Base-by-base conservation (phyloP, 2,797 vertebrate genomes). In the Acrossocheilus fasciatus region DNA sequence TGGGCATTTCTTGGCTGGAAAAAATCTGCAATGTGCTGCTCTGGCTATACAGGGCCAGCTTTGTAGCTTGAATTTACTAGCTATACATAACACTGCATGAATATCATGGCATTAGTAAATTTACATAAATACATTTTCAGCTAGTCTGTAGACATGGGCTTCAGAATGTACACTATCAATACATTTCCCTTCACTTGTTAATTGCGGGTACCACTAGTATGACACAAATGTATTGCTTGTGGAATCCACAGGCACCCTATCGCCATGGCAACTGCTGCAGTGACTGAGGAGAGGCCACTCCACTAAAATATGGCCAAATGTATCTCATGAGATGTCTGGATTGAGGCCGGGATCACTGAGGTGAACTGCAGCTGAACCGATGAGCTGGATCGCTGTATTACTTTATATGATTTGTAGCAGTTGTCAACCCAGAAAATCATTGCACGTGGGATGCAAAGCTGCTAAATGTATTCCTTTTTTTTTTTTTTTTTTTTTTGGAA, bases 401-500 rank as follows among this genome's bases (percentile, higher is more conserved):
- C 77, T 88, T 84, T 82, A 64, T 66, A 73, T 78, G 79, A 78
- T 82, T 86, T 78, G 84, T 86, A 68, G 77, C 77, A 81, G 82
- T 80, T 84, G 77, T 78, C 78, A 85, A 36, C 78, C 52, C 41
- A 52, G 72, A 82, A 88, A 86, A 82, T 59, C 73, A 82, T 17
- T 45, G 70, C 77, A 79, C 47, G 59, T 18, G 4, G 77, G 54
- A 77, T 69, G 34, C 52, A 70, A 77, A 82, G 41, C 73, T 23
- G n/a, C 73, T 78, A 82, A 82, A 77, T 74, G 62, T 64, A 87
- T 87, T 70, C 52, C 59, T 68, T 69, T 81, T 82, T 54, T 83
- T 86, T 47, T 30, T 54, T 83, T 86, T 47, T 30, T 30, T 30
- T 30, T 54, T 83, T 86, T 47, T 30, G 43, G 47, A 88, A 73